Evolutionary conservation across 2,888 invertebrate species (phyloP).

Genomic region (Coleophora deauratella): DNA sequence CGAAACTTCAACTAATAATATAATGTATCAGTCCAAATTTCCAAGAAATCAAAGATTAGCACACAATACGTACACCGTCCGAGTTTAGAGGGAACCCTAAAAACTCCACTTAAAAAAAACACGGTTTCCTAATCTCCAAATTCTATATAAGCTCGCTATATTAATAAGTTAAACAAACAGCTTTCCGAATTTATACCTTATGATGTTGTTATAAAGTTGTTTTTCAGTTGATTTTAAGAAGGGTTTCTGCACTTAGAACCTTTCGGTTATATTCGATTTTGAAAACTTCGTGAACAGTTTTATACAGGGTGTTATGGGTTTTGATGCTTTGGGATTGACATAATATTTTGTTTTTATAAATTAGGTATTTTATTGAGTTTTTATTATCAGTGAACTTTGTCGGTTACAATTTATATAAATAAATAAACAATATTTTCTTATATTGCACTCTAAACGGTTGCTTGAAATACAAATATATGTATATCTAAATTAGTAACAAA

Average conservation of each 20-base stretch:
- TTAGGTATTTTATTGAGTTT: too few relatives aligned
- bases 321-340: conserved; percentile 41
- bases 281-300: conserved; percentile 59
- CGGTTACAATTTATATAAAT: too few relatives aligned
- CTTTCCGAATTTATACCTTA: conserved; percentile 22
- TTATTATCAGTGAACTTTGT: too few relatives aligned
- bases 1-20: too few relatives aligned
- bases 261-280: conserved; percentile 34
- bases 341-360: conserved; percentile 9
- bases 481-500: too few relatives aligned
- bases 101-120: conserved; percentile 29
- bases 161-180: conserved; percentile 56
- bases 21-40: too few relatives aligned
- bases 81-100: too few relatives aligned
- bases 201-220: neutral
- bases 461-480: too few relatives aligned
- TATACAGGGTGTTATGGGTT: conserved; percentile 21
- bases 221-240: conserved; percentile 7
- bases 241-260: conserved; percentile 35
- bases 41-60: too few relatives aligned
- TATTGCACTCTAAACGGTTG: too few relatives aligned
- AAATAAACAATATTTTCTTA: too few relatives aligned
- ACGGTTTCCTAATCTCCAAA: conserved; percentile 65
- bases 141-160: conserved; percentile 55
- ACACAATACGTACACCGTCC: too few relatives aligned